Percentiles rank a stretch among this genome's conserved stretches.
phyloP scores from a whole-genome alignment of 2,113 vertebrate species.

The Pipra filicauda region DNA sequence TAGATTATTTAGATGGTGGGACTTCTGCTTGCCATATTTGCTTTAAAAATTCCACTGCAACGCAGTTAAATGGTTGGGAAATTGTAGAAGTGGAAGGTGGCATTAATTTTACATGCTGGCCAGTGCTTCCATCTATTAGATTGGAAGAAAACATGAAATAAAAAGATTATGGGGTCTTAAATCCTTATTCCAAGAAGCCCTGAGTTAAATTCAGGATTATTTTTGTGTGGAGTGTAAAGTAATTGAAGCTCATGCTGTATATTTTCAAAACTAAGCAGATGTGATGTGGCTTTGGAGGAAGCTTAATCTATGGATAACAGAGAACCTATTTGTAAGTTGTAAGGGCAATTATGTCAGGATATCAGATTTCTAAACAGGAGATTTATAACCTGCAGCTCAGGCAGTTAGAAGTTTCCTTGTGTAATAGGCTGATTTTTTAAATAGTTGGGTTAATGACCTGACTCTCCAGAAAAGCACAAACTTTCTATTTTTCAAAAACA shows the following conservation, averaged over 20 bases:
- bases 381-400: constrained; percentile 59
- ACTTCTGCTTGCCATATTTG: constrained; percentile 46
- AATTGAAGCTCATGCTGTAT: constrained; percentile 54
- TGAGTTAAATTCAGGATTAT: constrained; percentile 63
- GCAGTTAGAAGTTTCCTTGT: constrained; percentile 58
- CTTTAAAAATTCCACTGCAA: constrained; percentile 10
- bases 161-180: constrained; percentile 56
- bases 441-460: constrained; percentile 36
- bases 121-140: constrained; percentile 1
- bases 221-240: constrained; percentile 45
- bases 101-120: constrained; percentile 8
- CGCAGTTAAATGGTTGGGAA: neutral
- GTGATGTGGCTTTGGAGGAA: constrained; percentile 65
- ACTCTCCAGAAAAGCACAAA: constrained; percentile 54
- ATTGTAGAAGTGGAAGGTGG: neutral
- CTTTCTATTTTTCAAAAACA: constrained; percentile 27
- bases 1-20: constrained; percentile 55
- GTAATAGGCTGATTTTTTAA: constrained; percentile 59
- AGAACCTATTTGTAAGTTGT: constrained; percentile 65
- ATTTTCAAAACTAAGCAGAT: constrained; percentile 62
- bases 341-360: constrained; percentile 66
- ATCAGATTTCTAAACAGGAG: constrained; percentile 66
- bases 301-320: constrained; percentile 73
- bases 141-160: constrained; percentile 35
- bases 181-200: constrained; percentile 36